A percentile compares a stretch with the other conserved stretches of the same genome.
Conservation (phyloP, 2,888 invertebrate species). For the Nymphalis c-album region DNA sequence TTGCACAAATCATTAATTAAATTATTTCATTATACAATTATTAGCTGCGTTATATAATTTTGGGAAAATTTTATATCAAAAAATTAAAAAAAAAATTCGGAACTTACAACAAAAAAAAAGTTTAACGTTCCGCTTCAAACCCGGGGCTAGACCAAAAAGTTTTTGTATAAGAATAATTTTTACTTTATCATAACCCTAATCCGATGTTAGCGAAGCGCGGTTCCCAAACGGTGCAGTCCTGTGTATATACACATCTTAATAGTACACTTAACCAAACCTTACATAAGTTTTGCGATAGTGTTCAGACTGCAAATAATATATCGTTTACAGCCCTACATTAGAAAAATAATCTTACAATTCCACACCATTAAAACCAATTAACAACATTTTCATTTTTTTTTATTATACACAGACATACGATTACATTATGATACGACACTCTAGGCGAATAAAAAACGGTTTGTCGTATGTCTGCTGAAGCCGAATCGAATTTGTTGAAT, state of each 20-base stretch:
- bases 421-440: conserved; percentile 39
- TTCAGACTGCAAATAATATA: conserved; percentile 63
- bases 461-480: conserved; percentile 24
- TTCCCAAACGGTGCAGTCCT: conserved; percentile 48
- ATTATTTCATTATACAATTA: conserved; percentile 16
- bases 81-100: not conserved
- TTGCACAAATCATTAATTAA: conserved; percentile 34
- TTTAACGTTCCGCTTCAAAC: conserved; percentile 13
- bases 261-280: conserved; percentile 66
- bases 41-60: conserved; percentile 9
- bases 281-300: conserved; percentile 67
- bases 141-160: conserved; percentile 31
- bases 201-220: conserved; percentile 33
- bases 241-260: conserved; percentile 77
- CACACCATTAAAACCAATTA: conserved; percentile 46
- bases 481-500: conserved; percentile 34
- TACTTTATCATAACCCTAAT: conserved; percentile 22
- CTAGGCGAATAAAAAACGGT: conserved; percentile 29
- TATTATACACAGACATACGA: conserved; percentile 44
- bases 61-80: not conserved
- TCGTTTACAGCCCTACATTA: conserved; percentile 53
- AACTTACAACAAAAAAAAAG: not conserved
- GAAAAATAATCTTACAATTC: conserved; percentile 57
- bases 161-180: conserved; percentile 31
- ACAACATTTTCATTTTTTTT: conserved; percentile 42